A percentile compares a stretch with the other conserved stretches of the same genome.
Evolutionary conservation across 2,113 vertebrate genomes (phyloP).

Genomic region (Cacatua alba): DNA sequence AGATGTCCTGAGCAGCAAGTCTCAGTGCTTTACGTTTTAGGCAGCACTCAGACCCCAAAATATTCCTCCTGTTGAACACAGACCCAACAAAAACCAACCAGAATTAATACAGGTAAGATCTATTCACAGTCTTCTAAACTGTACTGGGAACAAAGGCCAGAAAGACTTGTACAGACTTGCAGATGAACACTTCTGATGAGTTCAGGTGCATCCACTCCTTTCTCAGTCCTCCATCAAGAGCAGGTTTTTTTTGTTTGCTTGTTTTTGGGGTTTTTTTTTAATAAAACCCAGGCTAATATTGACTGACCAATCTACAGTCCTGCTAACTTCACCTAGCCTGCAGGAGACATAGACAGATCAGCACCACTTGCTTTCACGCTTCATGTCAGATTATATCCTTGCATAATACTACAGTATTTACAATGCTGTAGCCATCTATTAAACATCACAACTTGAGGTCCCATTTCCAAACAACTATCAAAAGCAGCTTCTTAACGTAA

Average conservation of each 20-base stretch:
- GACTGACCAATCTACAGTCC: background rate
- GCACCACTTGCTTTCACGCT: background rate
- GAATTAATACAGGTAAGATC: background rate
- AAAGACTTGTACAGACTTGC: background rate
- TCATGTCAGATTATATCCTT: background rate
- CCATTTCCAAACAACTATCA: background rate
- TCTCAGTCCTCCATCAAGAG: background rate
- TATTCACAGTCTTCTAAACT: background rate
- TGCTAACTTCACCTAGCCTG: background rate
- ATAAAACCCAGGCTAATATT: background rate
- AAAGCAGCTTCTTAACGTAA: background rate
- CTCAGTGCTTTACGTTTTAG: background rate
- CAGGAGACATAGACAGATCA: background rate
- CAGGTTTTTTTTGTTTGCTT: background rate
- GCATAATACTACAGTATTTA: background rate
- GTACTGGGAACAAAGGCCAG: background rate
- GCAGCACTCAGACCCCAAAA: background rate
- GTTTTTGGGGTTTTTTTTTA: background rate
- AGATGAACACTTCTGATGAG: background rate
- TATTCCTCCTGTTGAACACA: background rate
- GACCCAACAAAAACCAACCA: background rate
- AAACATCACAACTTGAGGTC: background rate
- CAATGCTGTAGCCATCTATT: background rate
- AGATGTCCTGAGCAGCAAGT: background rate
- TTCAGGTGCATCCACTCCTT: background rate